Evolutionary conservation across 64 coral and sea anemone species (phyloP).

Genomic region (Montipora efflorescens): DNA sequence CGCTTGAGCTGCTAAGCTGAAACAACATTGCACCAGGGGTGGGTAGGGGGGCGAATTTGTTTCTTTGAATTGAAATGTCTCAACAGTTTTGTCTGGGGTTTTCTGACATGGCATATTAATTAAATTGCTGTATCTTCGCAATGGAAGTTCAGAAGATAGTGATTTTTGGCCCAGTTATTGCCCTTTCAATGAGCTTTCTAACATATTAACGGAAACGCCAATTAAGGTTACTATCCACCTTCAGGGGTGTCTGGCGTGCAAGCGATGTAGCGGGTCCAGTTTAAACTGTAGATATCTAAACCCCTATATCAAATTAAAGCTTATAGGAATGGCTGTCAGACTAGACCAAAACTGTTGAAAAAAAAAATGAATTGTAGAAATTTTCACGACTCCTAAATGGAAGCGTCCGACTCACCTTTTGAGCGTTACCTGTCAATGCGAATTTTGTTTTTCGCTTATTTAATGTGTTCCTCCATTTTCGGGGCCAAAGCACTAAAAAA

Average conservation of each 20-base stretch:
- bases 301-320: neutral
- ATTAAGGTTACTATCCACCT: conserved; percentile 9
- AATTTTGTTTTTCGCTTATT: too few species aligned
- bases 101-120: neutral
- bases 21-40: too few species aligned
- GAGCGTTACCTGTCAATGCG: too few species aligned
- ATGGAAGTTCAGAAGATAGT: conserved; percentile 17
- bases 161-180: conserved; percentile 26
- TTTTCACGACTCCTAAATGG: neutral
- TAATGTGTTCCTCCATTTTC: too few species aligned
- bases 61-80: too few species aligned
- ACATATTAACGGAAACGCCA: neutral
- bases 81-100: neutral
- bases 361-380: neutral
- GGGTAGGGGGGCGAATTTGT: too few species aligned
- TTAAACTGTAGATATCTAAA: neutral
- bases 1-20: neutral
- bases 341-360: neutral
- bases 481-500: too few species aligned
- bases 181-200: conserved; percentile 9
- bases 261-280: neutral
- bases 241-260: neutral
- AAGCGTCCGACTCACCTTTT: too few species aligned
- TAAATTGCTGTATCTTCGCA: conserved; percentile 5
- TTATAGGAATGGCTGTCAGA: neutral